Conservation (phyloP, 2,113 vertebrate genomes). For the Rhinoderma darwinii region DNA sequence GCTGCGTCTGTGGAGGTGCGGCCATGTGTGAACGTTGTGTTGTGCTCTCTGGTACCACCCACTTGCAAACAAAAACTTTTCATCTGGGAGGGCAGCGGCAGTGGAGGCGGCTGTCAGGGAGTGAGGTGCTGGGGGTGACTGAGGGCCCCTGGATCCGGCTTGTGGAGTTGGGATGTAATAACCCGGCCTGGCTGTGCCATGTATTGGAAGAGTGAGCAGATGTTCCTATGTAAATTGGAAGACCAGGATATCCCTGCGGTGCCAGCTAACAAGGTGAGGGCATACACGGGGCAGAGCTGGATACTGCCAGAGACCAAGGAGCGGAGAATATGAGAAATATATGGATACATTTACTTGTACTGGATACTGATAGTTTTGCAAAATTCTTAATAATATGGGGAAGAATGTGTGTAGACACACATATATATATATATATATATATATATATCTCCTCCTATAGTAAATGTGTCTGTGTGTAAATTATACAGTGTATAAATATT, state of each 20-base stretch:
- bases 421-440: too few species aligned
- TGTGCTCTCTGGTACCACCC: slow-evolving; percentile 76
- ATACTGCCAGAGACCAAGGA: not conserved
- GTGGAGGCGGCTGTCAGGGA: slow-evolving; percentile 59
- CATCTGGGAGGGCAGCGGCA: slow-evolving; percentile 65
- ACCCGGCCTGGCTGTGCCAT: slow-evolving; percentile 72
- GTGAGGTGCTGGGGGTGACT: slow-evolving; percentile 41
- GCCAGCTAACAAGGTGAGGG: slow-evolving; percentile 81
- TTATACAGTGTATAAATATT: not conserved
- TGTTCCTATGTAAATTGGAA: slow-evolving; percentile 78
- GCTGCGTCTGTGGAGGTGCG: slow-evolving; percentile 77
- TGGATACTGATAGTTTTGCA: too few species aligned
- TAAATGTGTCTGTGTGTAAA: not conserved
- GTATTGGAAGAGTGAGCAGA: slow-evolving; percentile 90
- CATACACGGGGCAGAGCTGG: too few species aligned
- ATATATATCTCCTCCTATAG: too few species aligned
- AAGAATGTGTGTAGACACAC: too few species aligned
- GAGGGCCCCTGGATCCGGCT: slow-evolving; percentile 8
- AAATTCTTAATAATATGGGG: too few species aligned
- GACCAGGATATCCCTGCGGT: slow-evolving; percentile 74
- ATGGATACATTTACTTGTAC: too few species aligned
- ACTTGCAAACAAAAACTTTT: slow-evolving; percentile 71
- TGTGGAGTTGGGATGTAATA: slow-evolving; percentile 69
- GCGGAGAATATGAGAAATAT: too few species aligned
- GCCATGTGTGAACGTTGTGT: slow-evolving; percentile 66